Evolutionary conservation across 2,888 invertebrate species (phyloP), one percentile per base, ranked within the genome.

Genomic region (Tridacna crocea): DNA sequence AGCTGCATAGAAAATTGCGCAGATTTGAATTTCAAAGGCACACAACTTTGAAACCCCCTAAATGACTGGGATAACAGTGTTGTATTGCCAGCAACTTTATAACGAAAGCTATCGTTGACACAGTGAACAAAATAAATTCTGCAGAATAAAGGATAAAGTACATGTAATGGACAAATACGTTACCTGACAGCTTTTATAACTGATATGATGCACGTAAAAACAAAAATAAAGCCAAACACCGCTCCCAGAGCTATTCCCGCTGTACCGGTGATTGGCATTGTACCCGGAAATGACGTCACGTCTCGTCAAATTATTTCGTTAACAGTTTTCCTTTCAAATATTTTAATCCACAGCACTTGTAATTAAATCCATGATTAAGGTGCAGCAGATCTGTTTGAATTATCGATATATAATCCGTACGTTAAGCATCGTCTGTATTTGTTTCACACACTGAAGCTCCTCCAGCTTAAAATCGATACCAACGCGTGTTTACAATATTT

Each of bases 121-220:
- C n/a, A n/a, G n/a, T n/a, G n/a, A 36, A 36, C 36, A 36, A 36
- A 36, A 36, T 36, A 8, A 2, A 36, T 36, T 36, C 36, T 2
- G 36, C 36, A 36, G 36, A 36, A 36, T 36, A 36, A 2, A 8
- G 36, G 36, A 36, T 36, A 36, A 36, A 36, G 36, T 36, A 36
- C 36, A 36, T 36, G 36, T 36, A 36, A 2, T 36, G 36, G 36
- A 36, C 36, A 36, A 55, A 55, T 55, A 55, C 17, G 6, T 85
- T 83, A 90, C 90, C 84, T 89, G 63, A 89, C 87, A 0, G 90
- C 90, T 70, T 90, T 90, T 13, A 90, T 76, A 8, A 85, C 86
- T 0, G 89, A 89, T 55, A 89, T 70, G 0, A 87, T 65, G 65
- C 88, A 90, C 17, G 88, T 87, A n/a, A 88, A n/a, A 10, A 90